phyloP scores from a whole-genome alignment of 2,888 invertebrate species.

The Caprella mutica region DNA sequence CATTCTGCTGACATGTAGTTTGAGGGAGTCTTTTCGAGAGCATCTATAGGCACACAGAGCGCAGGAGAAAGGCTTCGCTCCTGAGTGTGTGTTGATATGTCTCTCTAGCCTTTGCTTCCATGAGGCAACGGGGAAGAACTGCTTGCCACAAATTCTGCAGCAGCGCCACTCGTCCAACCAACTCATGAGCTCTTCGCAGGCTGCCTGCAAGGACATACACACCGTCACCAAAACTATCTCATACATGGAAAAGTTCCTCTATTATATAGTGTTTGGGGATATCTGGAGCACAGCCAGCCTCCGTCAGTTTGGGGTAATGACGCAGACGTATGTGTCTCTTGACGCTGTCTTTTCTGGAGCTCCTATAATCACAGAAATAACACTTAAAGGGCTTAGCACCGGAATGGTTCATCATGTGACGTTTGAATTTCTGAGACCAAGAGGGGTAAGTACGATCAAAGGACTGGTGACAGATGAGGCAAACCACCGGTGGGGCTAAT shows the following conservation, averaged over 20 bases:
- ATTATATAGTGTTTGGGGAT: too few relatives aligned
- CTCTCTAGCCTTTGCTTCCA: conserved; percentile 33
- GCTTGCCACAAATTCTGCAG: conserved; percentile 33
- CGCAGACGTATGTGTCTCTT: conserved; percentile 19
- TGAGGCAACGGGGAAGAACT: conserved; percentile 31
- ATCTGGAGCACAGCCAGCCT: background rate
- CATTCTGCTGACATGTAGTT: conserved; percentile 25
- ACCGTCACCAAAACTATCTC: too few relatives aligned
- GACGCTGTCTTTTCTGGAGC: conserved; percentile 28
- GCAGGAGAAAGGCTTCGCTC: conserved; percentile 30
- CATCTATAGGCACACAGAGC: conserved; percentile 24
- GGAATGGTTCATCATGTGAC: conserved; percentile 25
- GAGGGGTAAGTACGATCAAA: conserved; percentile 24
- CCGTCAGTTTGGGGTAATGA: background rate
- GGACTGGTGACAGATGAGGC: conserved; percentile 25
- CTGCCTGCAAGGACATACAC: too few relatives aligned
- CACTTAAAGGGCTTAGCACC: conserved; percentile 29
- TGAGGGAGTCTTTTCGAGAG: conserved; percentile 29
- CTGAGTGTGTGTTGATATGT: conserved; percentile 32
- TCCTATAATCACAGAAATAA: conserved; percentile 21
- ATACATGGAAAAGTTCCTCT: too few relatives aligned
- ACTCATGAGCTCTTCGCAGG: conserved; percentile 21
- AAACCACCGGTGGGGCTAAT: conserved; percentile 8
- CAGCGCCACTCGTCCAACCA: conserved; percentile 29
- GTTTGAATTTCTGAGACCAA: conserved; percentile 30